Percentiles rank a stretch among this genome's conserved stretches.
Conservation (phyloP, 2,797 vertebrate genomes). For the Sarcophilus harrisii region DNA sequence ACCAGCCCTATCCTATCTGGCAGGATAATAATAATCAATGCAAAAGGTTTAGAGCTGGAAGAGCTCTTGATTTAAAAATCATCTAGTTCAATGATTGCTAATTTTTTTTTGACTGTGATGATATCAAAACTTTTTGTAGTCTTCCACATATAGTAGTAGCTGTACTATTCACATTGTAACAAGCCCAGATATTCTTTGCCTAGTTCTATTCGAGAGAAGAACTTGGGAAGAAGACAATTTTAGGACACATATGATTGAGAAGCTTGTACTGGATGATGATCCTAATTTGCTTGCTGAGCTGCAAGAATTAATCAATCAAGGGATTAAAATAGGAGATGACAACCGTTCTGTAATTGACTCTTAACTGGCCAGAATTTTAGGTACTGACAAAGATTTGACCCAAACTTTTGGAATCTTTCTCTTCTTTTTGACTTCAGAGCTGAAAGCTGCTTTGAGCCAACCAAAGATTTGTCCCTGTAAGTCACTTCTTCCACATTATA, state of each 20-base stretch:
- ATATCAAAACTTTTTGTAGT: background rate
- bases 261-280: background rate
- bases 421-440: background rate
- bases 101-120: background rate
- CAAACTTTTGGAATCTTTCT: background rate
- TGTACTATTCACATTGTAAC: background rate
- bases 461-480: background rate
- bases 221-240: background rate
- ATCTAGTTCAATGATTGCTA: background rate
- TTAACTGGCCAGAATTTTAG: background rate
- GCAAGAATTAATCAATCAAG: background rate
- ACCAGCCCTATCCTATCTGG: background rate
- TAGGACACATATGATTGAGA: background rate
- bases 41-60: background rate
- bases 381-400: background rate
- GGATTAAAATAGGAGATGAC: background rate
- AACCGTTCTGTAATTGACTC: background rate
- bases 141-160: background rate
- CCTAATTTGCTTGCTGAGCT: background rate
- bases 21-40: background rate
- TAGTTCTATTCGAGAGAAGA: background rate
- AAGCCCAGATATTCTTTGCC: background rate
- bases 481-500: background rate
- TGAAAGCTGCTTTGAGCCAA: background rate
- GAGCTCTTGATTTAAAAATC: background rate